phyloP scores from a whole-genome alignment of 2,113 vertebrate genomes.

The Accipiter virgatus region DNA sequence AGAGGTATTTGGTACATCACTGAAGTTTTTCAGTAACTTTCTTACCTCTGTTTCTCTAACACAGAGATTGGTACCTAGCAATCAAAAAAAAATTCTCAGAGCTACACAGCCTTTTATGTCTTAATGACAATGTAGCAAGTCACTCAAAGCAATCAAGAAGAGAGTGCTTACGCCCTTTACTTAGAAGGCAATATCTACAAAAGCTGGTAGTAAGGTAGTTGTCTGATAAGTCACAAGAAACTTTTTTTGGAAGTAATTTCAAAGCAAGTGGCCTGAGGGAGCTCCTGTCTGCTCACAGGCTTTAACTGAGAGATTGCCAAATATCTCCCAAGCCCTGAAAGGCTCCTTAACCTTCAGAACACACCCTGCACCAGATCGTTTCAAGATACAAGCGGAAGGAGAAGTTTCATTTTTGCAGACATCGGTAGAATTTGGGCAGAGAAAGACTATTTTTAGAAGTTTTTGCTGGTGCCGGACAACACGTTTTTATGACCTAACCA shows the following conservation, averaged over 20 bases:
- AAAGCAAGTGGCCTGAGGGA: background rate
- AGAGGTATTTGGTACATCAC: background rate
- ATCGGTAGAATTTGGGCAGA: background rate
- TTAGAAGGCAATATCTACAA: background rate
- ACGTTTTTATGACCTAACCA: fast-evolving
- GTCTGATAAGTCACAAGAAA: fast-evolving
- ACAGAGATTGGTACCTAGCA: background rate
- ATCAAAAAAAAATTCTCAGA: background rate
- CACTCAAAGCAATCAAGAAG: background rate
- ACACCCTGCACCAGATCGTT: background rate
- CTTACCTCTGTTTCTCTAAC: background rate
- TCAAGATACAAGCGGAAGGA: fast-evolving
- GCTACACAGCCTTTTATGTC: background rate
- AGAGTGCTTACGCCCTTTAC: fast-evolving
- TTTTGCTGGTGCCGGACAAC: background rate
- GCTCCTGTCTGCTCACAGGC: too few relatives aligned
- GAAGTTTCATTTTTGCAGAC: background rate
- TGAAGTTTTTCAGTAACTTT: background rate
- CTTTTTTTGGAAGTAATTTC: background rate
- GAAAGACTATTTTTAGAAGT: fast-evolving
- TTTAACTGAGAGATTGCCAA: background rate
- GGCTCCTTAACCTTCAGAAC: background rate
- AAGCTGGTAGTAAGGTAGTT: background rate
- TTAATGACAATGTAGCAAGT: background rate
- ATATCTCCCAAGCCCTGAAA: background rate